Conservation (phyloP, 2,888 invertebrate species). For the Muschampia plurimacula region DNA sequence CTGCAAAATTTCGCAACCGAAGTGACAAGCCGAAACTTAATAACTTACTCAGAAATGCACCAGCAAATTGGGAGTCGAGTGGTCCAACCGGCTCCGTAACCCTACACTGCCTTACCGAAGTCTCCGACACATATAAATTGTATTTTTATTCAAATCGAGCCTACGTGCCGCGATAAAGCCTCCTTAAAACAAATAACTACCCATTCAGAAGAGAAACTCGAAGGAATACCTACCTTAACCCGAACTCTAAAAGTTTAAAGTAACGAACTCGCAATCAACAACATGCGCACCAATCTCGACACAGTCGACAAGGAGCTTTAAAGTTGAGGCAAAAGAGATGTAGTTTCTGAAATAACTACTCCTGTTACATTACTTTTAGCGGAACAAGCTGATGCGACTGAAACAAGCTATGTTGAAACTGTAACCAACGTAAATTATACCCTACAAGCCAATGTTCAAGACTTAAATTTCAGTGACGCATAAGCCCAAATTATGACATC, state of each 20-base stretch:
- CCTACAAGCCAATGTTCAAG: slow-evolving; percentile 57
- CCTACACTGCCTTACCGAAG: slow-evolving; percentile 77
- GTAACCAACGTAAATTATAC: slow-evolving; percentile 63
- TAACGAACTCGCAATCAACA: slow-evolving; percentile 42
- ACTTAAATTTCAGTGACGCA: slow-evolving; percentile 57
- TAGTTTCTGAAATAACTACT: slow-evolving; percentile 66
- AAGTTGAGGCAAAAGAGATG: slow-evolving; percentile 74
- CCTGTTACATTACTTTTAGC: slow-evolving; percentile 64
- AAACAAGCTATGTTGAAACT: slow-evolving; percentile 57
- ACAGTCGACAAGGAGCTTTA: slow-evolving; percentile 71
- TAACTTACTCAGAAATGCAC: slow-evolving; percentile 84
- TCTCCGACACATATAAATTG: slow-evolving; percentile 84
- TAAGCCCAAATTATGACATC: slow-evolving; percentile 59
- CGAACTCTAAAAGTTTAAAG: slow-evolving; percentile 56
- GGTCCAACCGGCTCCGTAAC: slow-evolving; percentile 79
- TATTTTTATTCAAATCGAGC: slow-evolving; percentile 85
- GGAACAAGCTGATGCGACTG: slow-evolving; percentile 54
- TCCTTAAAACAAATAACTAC: slow-evolving; percentile 81
- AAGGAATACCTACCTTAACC: slow-evolving; percentile 59
- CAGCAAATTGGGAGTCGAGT: slow-evolving; percentile 82
- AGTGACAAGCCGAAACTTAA: slow-evolving; percentile 85
- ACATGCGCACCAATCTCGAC: slow-evolving; percentile 49
- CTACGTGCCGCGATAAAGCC: slow-evolving; percentile 81
- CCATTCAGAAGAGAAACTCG: slow-evolving; percentile 57
- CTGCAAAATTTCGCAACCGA: slow-evolving; percentile 81